These are phyloP conservation scores for Pangasius larnaudii DNA, from an alignment of 2,797 vertebrate species.

Conservation along the genomic window DNA sequence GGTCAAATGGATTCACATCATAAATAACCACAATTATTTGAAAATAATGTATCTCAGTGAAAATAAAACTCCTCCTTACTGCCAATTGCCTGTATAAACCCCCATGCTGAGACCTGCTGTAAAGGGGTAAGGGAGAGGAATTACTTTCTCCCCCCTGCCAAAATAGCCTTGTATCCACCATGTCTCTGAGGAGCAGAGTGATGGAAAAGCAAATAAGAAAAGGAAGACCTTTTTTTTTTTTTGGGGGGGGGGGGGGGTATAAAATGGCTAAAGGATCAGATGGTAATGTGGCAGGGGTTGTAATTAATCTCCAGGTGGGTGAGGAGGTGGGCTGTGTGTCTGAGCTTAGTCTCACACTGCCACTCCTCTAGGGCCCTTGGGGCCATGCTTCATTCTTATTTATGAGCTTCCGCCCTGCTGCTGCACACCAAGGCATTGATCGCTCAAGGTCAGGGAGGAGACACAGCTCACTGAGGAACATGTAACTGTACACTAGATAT, in stretches of 20 bases:
- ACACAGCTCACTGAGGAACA: slow-evolving; percentile 41
- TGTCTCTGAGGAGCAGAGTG: slow-evolving; percentile 10
- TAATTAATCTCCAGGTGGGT: slow-evolving; percentile 76
- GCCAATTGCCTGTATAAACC: neutral
- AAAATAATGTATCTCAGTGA: neutral
- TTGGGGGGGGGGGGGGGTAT: slow-evolving; percentile 62
- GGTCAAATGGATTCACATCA: neutral
- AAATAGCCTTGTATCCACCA: slow-evolving; percentile 30
- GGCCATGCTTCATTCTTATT: slow-evolving; percentile 81
- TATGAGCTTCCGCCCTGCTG: slow-evolving; percentile 76
- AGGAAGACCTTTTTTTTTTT: neutral
- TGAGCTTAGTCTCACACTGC: slow-evolving; percentile 59
- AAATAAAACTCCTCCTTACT: neutral
- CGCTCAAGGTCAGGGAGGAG: slow-evolving; percentile 74
- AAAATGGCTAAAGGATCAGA: slow-evolving; percentile 64
- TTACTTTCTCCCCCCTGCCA: neutral
- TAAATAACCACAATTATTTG: slow-evolving; percentile 1
- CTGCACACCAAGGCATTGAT: slow-evolving; percentile 73
- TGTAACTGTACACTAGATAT: slow-evolving; percentile 50
- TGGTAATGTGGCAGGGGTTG: slow-evolving; percentile 69
- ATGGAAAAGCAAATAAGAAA: slow-evolving; percentile 28
- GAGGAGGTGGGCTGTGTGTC: slow-evolving; percentile 62
- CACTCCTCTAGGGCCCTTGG: slow-evolving; percentile 65
- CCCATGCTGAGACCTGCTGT: neutral
- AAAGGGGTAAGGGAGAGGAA: slow-evolving; percentile 1